Evolutionary conservation across 2,113 vertebrate genomes (phyloP), one percentile per base, ranked within the genome.

Genomic region (Anarhynchus alexandrinus): DNA sequence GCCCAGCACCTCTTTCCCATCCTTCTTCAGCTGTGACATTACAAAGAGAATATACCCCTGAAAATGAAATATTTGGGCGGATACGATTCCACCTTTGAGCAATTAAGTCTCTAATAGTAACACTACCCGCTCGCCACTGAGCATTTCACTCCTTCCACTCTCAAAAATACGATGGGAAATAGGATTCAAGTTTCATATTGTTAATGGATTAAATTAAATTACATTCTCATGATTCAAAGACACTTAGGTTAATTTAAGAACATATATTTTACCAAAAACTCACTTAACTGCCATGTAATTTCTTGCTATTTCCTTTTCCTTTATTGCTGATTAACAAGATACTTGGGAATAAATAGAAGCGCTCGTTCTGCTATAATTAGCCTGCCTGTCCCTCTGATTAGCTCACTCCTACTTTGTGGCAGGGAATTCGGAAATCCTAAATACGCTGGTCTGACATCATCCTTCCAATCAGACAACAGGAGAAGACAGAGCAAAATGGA

Each of bases 221-320:
- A 51, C 59, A 18, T 90, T 78, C 57, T 47, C 30, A 40, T 78
- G 29, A 62, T 43, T 93, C 82, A 86, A 54, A 90, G 67, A 54
- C 59, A 83, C 85, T 93, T 80, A 38, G 69, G 30, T 49, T 96
- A 90, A 96, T 95, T 95, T 92, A 94, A 92, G 70, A 90, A 88
- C 61, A 88, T 81, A 30, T 94, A 83, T 96, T 96, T 96, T 92
- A 81, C 79, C 64, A 38, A 65, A 91, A 90, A 26, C 85, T 86
- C 69, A 81, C 64, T 94, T 81, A 94, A 81, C 64, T 77, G 59
- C 67, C 2, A 1, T 64, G 79, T 86, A 74, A 93, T 94, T 92
- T 96, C 90, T 92, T 92, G 64, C 80, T 78, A 69, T 88, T 96
- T 96, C 86, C 94, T 96, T 88, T 96, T 70, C 85, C 80, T 62